Conservation (phyloP, 2,797 vertebrate species). For the Acrossocheilus fasciatus region DNA sequence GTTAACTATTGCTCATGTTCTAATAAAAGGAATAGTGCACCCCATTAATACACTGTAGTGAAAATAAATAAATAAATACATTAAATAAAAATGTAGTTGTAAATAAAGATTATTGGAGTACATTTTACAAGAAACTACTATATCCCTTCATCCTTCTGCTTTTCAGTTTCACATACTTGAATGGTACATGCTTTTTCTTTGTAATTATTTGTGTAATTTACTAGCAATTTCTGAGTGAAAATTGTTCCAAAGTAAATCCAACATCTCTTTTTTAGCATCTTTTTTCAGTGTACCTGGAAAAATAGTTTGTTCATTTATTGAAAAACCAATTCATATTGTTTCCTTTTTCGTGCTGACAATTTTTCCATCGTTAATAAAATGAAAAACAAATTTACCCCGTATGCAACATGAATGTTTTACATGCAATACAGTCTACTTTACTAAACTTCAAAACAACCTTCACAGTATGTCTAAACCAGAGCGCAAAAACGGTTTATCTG, state of each 20-base stretch:
- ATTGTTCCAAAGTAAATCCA: no score
- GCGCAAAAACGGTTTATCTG: not conserved
- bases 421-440: not conserved
- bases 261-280: no score
- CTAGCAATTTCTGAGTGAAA: no score
- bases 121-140: not conserved
- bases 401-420: not conserved
- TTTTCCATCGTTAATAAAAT: not conserved
- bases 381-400: not conserved
- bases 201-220: no score
- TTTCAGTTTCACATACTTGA: no score
- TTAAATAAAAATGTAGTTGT: not conserved
- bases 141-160: no score
- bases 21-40: not conserved
- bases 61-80: no score
- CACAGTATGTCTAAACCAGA: not conserved
- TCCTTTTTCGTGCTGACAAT: no score
- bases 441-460: not conserved
- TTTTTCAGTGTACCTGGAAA: no score
- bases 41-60: not conserved
- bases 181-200: no score
- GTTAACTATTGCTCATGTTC: conserved; percentile 6
- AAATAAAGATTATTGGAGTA: not conserved
- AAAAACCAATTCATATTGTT: no score
- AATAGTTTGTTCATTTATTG: no score